Evolutionary conservation across 2,113 vertebrate genomes (phyloP).

Genomic region (Butorides virescens): DNA sequence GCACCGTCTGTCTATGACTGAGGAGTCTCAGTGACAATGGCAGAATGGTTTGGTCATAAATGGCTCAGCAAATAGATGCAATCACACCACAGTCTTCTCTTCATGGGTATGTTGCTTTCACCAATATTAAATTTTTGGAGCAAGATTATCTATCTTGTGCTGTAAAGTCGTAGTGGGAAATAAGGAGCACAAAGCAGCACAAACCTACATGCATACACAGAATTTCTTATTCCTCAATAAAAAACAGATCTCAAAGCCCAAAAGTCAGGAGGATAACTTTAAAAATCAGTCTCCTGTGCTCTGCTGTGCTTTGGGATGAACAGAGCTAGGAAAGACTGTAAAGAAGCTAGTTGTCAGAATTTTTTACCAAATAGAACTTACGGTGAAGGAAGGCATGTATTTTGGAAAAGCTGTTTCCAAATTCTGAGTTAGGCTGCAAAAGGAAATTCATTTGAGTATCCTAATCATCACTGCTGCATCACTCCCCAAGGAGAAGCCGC

Average conservation of each 20-base stretch:
- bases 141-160: neutral
- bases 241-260: neutral
- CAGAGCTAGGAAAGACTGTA: neutral
- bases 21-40: neutral
- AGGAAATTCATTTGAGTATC: neutral
- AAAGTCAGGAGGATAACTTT: neutral
- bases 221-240: neutral
- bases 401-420: neutral
- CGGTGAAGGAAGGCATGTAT: neutral
- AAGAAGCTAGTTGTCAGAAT: neutral
- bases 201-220: neutral
- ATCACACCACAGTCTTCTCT: neutral
- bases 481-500: slow-evolving; percentile 2
- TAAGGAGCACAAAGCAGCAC: neutral
- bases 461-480: neutral
- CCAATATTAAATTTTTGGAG: neutral
- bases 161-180: neutral
- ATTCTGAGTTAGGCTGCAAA: neutral
- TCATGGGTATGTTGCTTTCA: neutral
- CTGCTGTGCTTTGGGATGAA: neutral
- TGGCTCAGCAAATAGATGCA: neutral
- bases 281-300: neutral
- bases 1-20: neutral
- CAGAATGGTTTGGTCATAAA: neutral
- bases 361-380: neutral